Evolutionary conservation across 2,113 vertebrate species (phyloP).

Genomic region (Chionodraco myersi): DNA sequence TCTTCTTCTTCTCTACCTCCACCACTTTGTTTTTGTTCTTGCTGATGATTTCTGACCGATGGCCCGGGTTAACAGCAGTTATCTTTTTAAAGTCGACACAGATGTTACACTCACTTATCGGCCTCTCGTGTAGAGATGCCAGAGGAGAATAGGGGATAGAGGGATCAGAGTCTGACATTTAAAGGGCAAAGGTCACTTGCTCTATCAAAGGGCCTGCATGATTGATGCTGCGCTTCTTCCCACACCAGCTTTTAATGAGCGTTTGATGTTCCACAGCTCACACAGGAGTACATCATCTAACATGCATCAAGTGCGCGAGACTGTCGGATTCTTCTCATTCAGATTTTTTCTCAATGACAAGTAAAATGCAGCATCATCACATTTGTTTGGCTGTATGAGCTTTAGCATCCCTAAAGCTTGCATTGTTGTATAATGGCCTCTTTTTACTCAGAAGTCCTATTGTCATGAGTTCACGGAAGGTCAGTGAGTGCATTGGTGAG

Average conservation of each 20-base stretch:
- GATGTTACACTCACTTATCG: constrained; percentile 21
- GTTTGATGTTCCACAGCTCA: constrained; percentile 48
- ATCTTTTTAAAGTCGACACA: constrained; percentile 50
- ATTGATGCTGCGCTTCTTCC: constrained; percentile 46
- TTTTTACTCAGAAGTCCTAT: constrained; percentile 31
- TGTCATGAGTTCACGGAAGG: constrained; percentile 22
- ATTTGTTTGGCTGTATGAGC: constrained; percentile 27
- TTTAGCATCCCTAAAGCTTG: constrained; percentile 5
- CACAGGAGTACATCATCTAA: constrained; percentile 18
- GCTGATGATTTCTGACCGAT: constrained; percentile 51
- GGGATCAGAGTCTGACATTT: constrained; percentile 67
- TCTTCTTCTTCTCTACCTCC: constrained; percentile 18
- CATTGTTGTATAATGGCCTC: constrained; percentile 4
- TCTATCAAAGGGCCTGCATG: constrained; percentile 50
- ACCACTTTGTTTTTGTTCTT: constrained; percentile 48
- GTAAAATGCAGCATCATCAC: constrained; percentile 9
- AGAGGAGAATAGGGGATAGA: background rate
- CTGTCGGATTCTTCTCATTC: constrained; percentile 15
- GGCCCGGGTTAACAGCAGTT: constrained; percentile 48
- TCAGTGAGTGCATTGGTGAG: constrained; percentile 38
- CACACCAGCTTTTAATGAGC: constrained; percentile 49
- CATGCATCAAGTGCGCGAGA: constrained; percentile 7
- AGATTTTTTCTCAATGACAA: constrained; percentile 1
- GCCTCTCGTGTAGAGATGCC: background rate
- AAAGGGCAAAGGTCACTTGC: constrained; percentile 69